Conservation (phyloP, 2,113 vertebrate species). For the Rhinopomastus cyanomelas region DNA sequence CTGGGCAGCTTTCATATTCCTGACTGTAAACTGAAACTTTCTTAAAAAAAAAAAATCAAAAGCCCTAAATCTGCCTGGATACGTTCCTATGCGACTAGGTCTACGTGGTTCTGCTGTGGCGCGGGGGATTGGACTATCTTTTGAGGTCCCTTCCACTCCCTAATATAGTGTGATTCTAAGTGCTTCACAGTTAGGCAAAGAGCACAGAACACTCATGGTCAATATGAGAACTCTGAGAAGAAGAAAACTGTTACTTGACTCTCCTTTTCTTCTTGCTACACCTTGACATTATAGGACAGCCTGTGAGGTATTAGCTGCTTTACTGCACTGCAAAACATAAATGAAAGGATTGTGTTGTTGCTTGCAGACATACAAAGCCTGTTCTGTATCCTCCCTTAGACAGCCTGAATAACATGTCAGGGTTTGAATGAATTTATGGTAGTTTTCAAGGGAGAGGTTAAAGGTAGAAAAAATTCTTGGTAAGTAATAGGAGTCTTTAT, state of each 20-base stretch:
- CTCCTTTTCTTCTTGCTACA: not conserved
- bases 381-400: not conserved
- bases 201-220: not conserved
- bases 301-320: not conserved
- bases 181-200: not conserved
- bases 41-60: not conserved
- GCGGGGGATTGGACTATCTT: too few species aligned
- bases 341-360: not conserved
- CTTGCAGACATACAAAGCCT: not conserved
- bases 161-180: not conserved
- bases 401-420: not conserved
- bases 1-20: constrained; percentile 31
- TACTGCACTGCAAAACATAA: not conserved
- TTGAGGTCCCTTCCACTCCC: too few species aligned
- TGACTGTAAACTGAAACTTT: constrained; percentile 1
- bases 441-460: not conserved
- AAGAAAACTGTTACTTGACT: not conserved
- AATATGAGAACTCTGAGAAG: not conserved
- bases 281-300: not conserved
- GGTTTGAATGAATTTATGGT: not conserved
- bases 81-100: too few species aligned
- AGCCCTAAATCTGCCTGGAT: too few species aligned
- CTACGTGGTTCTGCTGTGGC: too few species aligned
- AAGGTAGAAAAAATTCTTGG: not conserved
- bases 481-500: not conserved